phyloP scores from a whole-genome alignment of 53 echinoderm and acorn worm species.

The Henricia sp. region DNA sequence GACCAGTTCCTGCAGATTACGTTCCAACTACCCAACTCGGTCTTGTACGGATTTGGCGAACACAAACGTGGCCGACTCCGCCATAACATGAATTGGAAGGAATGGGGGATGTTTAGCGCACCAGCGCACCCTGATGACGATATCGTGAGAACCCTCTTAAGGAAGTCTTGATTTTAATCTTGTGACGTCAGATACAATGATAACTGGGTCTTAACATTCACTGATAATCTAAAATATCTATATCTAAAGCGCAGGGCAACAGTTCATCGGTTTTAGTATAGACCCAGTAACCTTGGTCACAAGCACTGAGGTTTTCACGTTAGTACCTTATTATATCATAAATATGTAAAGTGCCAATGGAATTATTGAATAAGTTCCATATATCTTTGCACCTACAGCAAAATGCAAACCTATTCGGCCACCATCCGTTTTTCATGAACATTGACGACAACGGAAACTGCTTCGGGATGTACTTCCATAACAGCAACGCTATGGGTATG shows the following conservation, averaged over 20 bases:
- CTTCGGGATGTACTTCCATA: conserved; percentile 81
- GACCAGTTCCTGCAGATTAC: conserved; percentile 91
- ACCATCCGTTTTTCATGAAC: conserved; percentile 92
- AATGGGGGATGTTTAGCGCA: conserved; percentile 88
- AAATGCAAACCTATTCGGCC: conserved; percentile 75
- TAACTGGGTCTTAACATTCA: no score
- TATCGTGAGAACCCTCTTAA: not conserved
- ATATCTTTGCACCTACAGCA: not conserved
- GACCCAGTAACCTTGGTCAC: no score
- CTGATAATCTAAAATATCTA: no score
- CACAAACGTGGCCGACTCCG: conserved; percentile 85
- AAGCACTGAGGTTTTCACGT: no score
- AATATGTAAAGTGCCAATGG: no score
- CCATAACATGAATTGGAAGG: conserved; percentile 87
- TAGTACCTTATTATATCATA: no score
- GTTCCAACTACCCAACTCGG: conserved; percentile 78
- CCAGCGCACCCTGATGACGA: conserved; percentile 75
- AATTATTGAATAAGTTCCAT: no score
- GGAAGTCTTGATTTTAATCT: no score
- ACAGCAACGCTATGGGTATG: conserved; percentile 94
- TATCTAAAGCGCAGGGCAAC: no score
- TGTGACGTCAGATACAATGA: no score
- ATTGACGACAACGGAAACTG: conserved; percentile 77
- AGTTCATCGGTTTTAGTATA: no score
- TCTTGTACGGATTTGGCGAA: conserved; percentile 93